Conservation (phyloP, 1,140 invertebrate species). For the Panagrolaimus sp. region DNA sequence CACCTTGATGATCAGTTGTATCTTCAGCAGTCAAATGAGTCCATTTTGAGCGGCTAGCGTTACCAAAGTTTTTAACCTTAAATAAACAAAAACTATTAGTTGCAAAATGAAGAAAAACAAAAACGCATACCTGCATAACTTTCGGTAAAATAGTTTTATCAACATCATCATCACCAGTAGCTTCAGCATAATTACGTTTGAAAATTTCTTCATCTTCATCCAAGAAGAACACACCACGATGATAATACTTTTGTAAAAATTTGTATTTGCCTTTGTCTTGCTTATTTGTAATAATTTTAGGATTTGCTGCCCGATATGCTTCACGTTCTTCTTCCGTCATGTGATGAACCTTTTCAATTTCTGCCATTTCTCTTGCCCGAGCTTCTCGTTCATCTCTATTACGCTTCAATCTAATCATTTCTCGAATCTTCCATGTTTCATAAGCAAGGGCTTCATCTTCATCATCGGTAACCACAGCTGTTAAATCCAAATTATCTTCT, state of each 20-base stretch:
- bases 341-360: constrained; percentile 82
- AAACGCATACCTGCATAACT: constrained; percentile 80
- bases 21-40: constrained; percentile 99
- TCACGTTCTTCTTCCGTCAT: constrained; percentile 93
- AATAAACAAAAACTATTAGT: constrained; percentile 31
- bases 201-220: constrained; percentile 86
- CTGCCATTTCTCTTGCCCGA: constrained; percentile 72
- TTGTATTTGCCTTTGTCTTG: constrained; percentile 91
- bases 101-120: not conserved
- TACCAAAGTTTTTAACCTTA: constrained; percentile 94
- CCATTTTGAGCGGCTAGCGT: constrained; percentile 95
- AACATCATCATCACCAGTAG: constrained; percentile 97
- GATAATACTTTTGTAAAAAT: constrained; percentile 98
- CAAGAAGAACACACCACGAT: constrained; percentile 95
- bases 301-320: constrained; percentile 81
- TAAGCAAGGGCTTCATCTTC: constrained; percentile 91
- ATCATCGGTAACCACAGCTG: constrained; percentile 89
- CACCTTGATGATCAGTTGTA: constrained; percentile 92
- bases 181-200: constrained; percentile 89
- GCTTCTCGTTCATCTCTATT: constrained; percentile 87
- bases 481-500: constrained; percentile 63
- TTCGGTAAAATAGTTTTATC: constrained; percentile 96
- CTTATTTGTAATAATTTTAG: constrained; percentile 87
- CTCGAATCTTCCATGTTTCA: constrained; percentile 92
- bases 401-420: constrained; percentile 88